Evolutionary conservation across 2,888 invertebrate genomes (phyloP).

Genomic region (Xylota segnis): DNA sequence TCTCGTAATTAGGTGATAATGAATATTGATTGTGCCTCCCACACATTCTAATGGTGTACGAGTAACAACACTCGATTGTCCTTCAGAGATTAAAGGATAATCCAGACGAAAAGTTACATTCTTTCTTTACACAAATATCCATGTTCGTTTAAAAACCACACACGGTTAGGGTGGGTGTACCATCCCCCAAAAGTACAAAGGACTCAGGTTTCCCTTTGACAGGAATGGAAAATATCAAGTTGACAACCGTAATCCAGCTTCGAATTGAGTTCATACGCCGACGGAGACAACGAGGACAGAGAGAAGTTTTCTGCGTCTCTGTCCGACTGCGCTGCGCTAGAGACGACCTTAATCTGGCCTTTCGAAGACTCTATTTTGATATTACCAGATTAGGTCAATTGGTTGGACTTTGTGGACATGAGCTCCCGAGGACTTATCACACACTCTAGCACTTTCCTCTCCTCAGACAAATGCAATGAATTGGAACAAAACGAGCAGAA

Average conservation of each 20-base stretch:
- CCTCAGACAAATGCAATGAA: slow-evolving; percentile 39
- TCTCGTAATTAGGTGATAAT: slow-evolving; percentile 75
- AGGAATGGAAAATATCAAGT: slow-evolving; percentile 61
- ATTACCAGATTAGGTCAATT: slow-evolving; percentile 76
- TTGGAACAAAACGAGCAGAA: slow-evolving; percentile 45
- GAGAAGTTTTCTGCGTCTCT: slow-evolving; percentile 32
- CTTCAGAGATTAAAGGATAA: slow-evolving; percentile 70
- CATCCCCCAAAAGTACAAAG: slow-evolving; percentile 7
- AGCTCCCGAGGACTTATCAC: slow-evolving; percentile 52
- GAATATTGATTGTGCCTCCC: slow-evolving; percentile 65
- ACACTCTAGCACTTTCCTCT: slow-evolving; percentile 17
- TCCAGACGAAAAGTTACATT: slow-evolving; percentile 56
- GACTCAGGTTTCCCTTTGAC: slow-evolving; percentile 37
- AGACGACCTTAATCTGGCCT: slow-evolving; percentile 72
- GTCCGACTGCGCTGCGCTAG: slow-evolving; percentile 40
- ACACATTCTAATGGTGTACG: slow-evolving; percentile 9
- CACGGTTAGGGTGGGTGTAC: neutral
- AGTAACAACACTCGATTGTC: slow-evolving; percentile 66
- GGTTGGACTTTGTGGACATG: slow-evolving; percentile 75
- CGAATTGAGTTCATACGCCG: slow-evolving; percentile 66
- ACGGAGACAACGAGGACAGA: slow-evolving; percentile 35
- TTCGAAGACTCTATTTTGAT: slow-evolving; percentile 73
- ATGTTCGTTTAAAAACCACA: slow-evolving; percentile 23
- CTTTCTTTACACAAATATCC: slow-evolving; percentile 28
- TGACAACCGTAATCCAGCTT: slow-evolving; percentile 72